phyloP scores from a whole-genome alignment of 2,797 vertebrate species.

The Sebastes hopkinsi region DNA sequence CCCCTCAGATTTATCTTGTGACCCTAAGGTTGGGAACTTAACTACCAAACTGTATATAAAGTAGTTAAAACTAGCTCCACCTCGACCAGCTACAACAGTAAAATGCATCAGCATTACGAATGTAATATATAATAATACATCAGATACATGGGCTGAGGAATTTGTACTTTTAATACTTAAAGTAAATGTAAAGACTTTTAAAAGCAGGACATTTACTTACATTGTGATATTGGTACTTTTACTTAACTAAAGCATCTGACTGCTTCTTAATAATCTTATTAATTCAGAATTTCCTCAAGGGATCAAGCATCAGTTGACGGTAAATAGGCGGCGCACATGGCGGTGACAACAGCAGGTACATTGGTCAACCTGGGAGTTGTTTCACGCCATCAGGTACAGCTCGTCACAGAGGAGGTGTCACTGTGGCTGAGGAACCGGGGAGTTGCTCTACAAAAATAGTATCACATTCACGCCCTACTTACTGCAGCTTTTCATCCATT shows the following conservation, averaged over 20 bases:
- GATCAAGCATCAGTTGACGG: conserved; percentile 36
- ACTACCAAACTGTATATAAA: not conserved
- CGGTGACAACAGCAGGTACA: conserved; percentile 45
- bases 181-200: not conserved
- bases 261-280: not conserved
- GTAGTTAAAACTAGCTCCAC: not conserved
- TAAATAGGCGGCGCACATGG: conserved; percentile 33
- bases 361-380: conserved; percentile 61
- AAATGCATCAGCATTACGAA: not conserved
- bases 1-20: not conserved
- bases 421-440: conserved; percentile 42
- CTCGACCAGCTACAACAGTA: not conserved
- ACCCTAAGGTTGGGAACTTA: not conserved
- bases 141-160: not conserved
- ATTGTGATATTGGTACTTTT: not conserved
- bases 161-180: not conserved
- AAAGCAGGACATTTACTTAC: not conserved
- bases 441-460: conserved; percentile 60
- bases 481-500: conserved; percentile 59
- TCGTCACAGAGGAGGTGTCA: conserved; percentile 42
- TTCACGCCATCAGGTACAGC: conserved; percentile 51
- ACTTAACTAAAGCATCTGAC: not conserved
- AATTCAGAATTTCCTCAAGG: conserved; percentile 22
- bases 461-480: conserved; percentile 63
- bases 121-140: not conserved